phyloP scores from a whole-genome alignment of 2,113 vertebrate genomes.

The Martes martes region DNA sequence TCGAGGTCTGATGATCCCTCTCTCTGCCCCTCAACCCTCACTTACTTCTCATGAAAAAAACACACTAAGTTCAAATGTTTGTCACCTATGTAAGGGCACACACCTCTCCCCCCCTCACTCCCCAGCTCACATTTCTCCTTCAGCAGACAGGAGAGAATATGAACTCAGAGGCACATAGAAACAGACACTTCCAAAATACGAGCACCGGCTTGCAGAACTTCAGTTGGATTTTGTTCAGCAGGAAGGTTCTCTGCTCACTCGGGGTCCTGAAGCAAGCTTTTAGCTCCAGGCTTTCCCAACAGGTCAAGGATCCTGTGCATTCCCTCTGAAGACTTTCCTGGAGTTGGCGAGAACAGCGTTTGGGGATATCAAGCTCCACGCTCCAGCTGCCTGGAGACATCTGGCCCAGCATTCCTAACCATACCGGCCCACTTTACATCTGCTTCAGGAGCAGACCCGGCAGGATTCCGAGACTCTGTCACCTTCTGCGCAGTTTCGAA shows the following conservation, averaged over 20 bases:
- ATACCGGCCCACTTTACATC: background rate
- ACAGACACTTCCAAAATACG: background rate
- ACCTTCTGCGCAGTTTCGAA: rapidly evolving
- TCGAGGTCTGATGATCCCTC: background rate
- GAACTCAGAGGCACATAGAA: background rate
- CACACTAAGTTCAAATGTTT: background rate
- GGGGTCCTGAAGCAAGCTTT: background rate
- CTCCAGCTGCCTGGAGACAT: background rate
- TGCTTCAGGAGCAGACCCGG: background rate
- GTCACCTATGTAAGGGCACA: background rate
- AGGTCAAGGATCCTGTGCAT: background rate
- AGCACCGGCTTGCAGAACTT: background rate
- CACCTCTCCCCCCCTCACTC: no score
- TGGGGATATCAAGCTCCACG: background rate
- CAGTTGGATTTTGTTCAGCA: background rate
- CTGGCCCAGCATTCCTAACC: background rate
- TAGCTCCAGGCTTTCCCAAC: background rate
- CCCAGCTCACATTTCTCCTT: background rate
- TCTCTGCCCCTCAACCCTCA: background rate
- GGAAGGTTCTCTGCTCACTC: background rate
- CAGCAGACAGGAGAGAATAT: background rate
- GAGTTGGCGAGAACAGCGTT: background rate
- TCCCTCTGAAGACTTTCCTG: background rate
- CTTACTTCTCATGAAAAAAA: background rate
- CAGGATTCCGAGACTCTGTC: background rate